Base-by-base conservation (phyloP, 2,888 invertebrate species). In the Campaea margaritaria region DNA sequence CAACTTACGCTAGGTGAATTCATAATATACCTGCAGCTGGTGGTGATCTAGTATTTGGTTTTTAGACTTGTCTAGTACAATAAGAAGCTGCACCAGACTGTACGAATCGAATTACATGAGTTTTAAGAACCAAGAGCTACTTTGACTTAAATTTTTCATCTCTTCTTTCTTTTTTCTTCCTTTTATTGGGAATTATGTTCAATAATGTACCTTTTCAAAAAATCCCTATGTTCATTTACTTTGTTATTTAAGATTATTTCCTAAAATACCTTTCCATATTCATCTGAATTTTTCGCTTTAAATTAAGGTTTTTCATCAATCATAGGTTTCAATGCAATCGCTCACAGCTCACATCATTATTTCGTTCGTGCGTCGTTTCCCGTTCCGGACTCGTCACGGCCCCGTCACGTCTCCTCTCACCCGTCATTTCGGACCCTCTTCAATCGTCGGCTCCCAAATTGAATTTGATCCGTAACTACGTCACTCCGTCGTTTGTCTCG, bases 391-490 rank as follows among this genome's bases (percentile, higher is more conserved):
- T 50, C 59, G 59, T 64, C 58, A 63, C 64, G 59, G 64, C 39
- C 58, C 54, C 67, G 62, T 62, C 63, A 70, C 70, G 74, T 78
- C 76, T 73, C 78, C 70, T 76, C 81, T 79, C 81, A 79, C 81
- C 80, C 82, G 83, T 87, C 87, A 86, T 85, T 85, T 86, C 78
- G 78, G 79, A 88, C 90, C 89, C 87, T 88, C 86, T 84, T 89
- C 90, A 89, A 87, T 87, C 82, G 82, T 79, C 89, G 82, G 85
- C 84, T 85, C 82, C 79, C 86, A 90, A 91, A 91, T 91, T 91
- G 89, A 91, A 91, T 91, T 91, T 88, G 87, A 91, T 88, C 87
- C 83, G 85, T 82, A 86, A 85, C 83, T 82, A 75, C 84, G 83
- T 83, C 83, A 80, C 82, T 79, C 78, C 80, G 77, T 80, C 86